phyloP scores from a whole-genome alignment of 2,113 vertebrate species.

The Callipepla squamata region DNA sequence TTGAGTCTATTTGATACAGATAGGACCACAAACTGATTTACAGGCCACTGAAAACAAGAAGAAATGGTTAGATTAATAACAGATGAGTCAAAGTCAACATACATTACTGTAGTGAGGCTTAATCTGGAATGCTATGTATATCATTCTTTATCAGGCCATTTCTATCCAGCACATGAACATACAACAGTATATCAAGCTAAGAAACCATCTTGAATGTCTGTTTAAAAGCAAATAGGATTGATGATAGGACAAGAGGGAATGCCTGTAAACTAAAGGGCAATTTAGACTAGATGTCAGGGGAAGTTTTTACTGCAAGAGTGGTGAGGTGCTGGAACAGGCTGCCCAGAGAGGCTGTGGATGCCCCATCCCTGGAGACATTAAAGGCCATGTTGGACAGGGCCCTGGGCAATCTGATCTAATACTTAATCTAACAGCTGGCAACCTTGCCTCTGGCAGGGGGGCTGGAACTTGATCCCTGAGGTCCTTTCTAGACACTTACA shows the following conservation, averaged over 20 bases:
- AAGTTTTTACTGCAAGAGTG: too few relatives aligned
- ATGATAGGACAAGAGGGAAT: background rate
- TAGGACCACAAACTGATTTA: background rate
- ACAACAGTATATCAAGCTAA: background rate
- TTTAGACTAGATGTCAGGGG: too few relatives aligned
- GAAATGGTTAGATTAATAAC: background rate
- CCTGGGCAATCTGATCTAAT: too few relatives aligned
- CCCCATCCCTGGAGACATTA: too few relatives aligned
- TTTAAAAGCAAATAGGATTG: background rate
- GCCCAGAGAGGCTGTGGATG: too few relatives aligned
- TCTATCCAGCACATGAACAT: background rate
- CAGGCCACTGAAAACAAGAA: background rate
- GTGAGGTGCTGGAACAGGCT: too few relatives aligned
- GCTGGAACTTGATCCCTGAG: too few relatives aligned
- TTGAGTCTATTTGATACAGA: background rate
- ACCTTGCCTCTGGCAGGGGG: too few relatives aligned
- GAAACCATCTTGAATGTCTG: background rate
- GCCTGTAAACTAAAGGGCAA: too few relatives aligned
- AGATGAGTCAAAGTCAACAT: background rate
- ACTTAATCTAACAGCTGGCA: too few relatives aligned
- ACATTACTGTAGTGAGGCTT: background rate
- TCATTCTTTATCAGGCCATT: rapidly evolving
- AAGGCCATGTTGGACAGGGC: too few relatives aligned
- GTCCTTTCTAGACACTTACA: background rate
- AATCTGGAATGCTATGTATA: background rate